phyloP scores from a whole-genome alignment of 23 tunicate genomes.

The Oikopleura dioica region DNA sequence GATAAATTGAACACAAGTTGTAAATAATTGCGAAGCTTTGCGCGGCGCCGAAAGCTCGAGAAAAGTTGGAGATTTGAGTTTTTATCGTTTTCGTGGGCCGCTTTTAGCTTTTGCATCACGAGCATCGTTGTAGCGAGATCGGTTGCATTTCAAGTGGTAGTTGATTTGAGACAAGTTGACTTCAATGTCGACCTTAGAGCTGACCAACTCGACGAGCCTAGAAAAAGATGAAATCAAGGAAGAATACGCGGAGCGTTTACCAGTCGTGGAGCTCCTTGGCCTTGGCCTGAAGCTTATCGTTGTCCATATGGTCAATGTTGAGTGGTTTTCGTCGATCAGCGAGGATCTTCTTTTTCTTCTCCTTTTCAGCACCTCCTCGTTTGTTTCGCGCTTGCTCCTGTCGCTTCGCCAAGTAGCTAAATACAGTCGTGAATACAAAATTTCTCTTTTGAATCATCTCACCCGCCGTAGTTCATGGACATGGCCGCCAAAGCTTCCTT shows the following conservation, averaged over 20 bases:
- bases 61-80: too few relatives aligned
- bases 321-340: background rate
- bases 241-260: background rate
- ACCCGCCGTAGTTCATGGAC: conserved; percentile 2
- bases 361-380: background rate
- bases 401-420: background rate
- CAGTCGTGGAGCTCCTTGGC: background rate
- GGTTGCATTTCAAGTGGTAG: background rate
- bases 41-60: too few relatives aligned
- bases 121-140: background rate
- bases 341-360: background rate
- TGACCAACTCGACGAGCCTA: background rate
- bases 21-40: too few relatives aligned
- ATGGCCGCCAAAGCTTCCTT: background rate
- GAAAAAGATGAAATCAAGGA: background rate
- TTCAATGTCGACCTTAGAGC: background rate
- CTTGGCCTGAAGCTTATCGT: background rate
- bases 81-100: background rate
- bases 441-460: background rate
- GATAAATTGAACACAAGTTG: too few relatives aligned
- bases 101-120: background rate
- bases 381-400: background rate
- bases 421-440: background rate
- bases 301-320: background rate
- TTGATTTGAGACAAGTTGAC: background rate